phyloP scores from a whole-genome alignment of 2,113 vertebrate species.

The Erythrolamprus reginae region DNA sequence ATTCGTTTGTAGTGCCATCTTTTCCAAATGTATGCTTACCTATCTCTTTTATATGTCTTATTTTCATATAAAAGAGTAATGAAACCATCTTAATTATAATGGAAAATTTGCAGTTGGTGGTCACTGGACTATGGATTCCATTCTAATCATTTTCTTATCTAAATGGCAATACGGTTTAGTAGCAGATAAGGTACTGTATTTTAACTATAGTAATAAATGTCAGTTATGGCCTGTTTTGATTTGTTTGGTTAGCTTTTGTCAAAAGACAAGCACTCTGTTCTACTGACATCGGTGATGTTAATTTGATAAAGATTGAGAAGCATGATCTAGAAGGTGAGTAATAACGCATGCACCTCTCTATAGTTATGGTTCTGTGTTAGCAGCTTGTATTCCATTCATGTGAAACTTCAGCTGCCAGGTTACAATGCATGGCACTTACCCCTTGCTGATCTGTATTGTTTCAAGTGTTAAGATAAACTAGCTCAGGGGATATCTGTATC shows the following conservation, averaged over 20 bases:
- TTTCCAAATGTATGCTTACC: not conserved
- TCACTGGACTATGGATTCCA: not conserved
- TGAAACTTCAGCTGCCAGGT: constrained; percentile 51
- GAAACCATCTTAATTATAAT: not conserved
- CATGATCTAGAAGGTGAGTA: constrained; percentile 38
- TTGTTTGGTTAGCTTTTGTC: not conserved
- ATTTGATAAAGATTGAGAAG: constrained; percentile 46
- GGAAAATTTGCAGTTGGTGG: not conserved
- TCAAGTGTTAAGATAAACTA: constrained; percentile 63
- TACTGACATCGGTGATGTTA: not conserved
- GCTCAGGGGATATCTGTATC: constrained; percentile 77
- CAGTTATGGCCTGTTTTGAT: not conserved
- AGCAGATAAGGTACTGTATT: constrained; percentile 9
- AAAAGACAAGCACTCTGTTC: constrained; percentile 31
- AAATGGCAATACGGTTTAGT: constrained; percentile 3
- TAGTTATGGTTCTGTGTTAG: not conserved
- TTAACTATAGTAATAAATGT: not conserved
- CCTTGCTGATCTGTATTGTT: constrained; percentile 45
- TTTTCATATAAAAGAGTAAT: not conserved
- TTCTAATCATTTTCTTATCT: not conserved
- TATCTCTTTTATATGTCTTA: not conserved
- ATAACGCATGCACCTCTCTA: not conserved
- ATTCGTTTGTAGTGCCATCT: not conserved
- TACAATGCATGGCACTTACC: constrained; percentile 9
- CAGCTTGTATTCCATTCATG: constrained; percentile 25